Base-by-base conservation (phyloP, 2,113 vertebrate species). In the Mesembrinibis cayennensis region DNA sequence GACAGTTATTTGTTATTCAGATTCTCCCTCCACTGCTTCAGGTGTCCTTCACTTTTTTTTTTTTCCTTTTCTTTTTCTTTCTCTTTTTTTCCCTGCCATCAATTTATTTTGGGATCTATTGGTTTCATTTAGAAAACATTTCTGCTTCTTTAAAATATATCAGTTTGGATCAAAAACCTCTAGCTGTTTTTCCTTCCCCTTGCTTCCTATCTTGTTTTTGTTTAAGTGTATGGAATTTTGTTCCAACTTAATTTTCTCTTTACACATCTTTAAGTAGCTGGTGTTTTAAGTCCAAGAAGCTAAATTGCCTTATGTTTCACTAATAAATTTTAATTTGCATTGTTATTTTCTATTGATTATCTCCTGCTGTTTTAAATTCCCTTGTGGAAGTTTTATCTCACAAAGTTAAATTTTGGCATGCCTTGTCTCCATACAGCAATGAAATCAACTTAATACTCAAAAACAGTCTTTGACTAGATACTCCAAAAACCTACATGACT, bases 291-390 rank as follows among this genome's bases (percentile, higher is more conserved):
- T 69, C 34, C 55, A 69, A 89, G 26, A 76, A 80, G 22, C 70
- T 61, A 77, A 91, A 77, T 91, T 87, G 70, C 63, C 12, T 73
- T 76, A 61, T 34, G 14, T 93, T 94, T 89, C 67, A 83, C 40
- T 83, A 83, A 55, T 4, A 83, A 74, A 67, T 52, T 42, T 89
- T 69, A 87, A 65, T 83, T 83, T 72, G 4, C 22, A 19, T 80
- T 82, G 20, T 77, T 61, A 67, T 55, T 89, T 92, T 79, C 34
- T 32, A 16, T 45, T 67, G 7, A 79, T 82, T 94, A 67, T 76
- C 44, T 80, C 79, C 56, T 69, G 32, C 21, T 88, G 22, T 25
- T 92, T 92, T 89, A 80, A 88, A 92, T 52, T 80, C 32, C 44
- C 27, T 67, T 69, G 72, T 61, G 40, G 79, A 86, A 50, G 25